phyloP scores from a whole-genome alignment of 2,888 invertebrate species.

The Chloromyia formosa region DNA sequence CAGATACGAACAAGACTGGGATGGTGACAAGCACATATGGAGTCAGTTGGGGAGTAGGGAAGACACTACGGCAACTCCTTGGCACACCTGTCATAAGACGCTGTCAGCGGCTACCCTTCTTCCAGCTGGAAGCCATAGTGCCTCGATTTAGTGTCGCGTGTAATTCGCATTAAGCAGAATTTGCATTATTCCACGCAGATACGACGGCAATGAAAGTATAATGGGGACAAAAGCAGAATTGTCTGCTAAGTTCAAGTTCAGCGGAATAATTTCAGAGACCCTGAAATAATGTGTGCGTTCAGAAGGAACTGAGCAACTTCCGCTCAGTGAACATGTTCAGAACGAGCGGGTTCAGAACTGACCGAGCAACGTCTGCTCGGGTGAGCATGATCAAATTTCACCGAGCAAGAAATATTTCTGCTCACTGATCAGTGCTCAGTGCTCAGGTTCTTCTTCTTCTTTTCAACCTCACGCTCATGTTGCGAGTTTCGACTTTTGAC shows the following conservation, averaged over 20 bases:
- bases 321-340: too few species aligned
- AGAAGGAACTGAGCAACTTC: too few species aligned
- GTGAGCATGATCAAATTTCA: too few species aligned
- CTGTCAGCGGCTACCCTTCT: neutral
- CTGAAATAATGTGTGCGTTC: too few species aligned
- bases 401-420: too few species aligned
- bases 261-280: neutral
- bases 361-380: too few species aligned
- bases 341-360: too few species aligned
- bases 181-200: slow-evolving; percentile 21
- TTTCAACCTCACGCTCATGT: too few species aligned
- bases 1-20: neutral
- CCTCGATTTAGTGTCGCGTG: slow-evolving; percentile 33
- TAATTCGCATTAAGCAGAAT: slow-evolving; percentile 31
- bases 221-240: neutral
- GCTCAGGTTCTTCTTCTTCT: too few species aligned
- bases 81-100: neutral
- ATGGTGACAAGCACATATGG: neutral
- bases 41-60: neutral
- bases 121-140: slow-evolving; percentile 1
- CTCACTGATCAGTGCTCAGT: too few species aligned
- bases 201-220: neutral
- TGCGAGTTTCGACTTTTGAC: too few species aligned
- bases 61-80: neutral
- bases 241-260: slow-evolving; percentile 32